Evolutionary conservation across 2,113 vertebrate species (phyloP).

Genomic region (Pachycephala philippinensis): DNA sequence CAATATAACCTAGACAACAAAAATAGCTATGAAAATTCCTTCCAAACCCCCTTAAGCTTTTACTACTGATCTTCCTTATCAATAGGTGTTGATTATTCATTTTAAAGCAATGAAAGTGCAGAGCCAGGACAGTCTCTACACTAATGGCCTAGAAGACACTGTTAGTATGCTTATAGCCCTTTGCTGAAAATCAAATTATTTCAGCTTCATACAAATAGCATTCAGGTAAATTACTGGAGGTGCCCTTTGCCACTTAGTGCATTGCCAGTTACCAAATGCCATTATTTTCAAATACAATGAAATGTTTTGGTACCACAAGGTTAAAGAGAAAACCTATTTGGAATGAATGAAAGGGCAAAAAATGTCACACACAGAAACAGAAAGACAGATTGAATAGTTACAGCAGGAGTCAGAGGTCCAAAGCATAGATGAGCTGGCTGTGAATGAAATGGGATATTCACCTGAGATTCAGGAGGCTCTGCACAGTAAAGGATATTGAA

Average conservation of each 20-base stretch:
- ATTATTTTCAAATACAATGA: constrained; percentile 7
- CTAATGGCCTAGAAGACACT: not conserved
- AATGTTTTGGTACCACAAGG: constrained; percentile 14
- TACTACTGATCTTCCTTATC: not conserved
- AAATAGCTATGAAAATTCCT: not conserved
- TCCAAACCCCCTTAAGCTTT: not conserved
- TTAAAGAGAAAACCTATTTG: constrained; percentile 37
- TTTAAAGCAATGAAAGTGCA: not conserved
- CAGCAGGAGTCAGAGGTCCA: constrained; percentile 16
- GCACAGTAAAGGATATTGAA: not conserved
- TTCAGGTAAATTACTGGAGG: not conserved
- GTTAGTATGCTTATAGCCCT: not conserved
- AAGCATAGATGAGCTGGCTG: not conserved
- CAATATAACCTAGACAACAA: not conserved
- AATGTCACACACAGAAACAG: not conserved
- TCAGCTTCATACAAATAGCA: not conserved
- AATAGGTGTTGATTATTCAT: not conserved
- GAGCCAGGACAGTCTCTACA: not conserved
- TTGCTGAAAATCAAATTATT: not conserved
- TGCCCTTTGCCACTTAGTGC: constrained; percentile 11
- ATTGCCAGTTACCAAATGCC: not conserved
- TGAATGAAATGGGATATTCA: not conserved
- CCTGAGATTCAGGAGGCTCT: not conserved
- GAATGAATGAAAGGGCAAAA: constrained; percentile 28
- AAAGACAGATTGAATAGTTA: constrained; percentile 14